Evolutionary conservation across 2,113 vertebrate species (phyloP).

Genomic region (Solea senegalensis): DNA sequence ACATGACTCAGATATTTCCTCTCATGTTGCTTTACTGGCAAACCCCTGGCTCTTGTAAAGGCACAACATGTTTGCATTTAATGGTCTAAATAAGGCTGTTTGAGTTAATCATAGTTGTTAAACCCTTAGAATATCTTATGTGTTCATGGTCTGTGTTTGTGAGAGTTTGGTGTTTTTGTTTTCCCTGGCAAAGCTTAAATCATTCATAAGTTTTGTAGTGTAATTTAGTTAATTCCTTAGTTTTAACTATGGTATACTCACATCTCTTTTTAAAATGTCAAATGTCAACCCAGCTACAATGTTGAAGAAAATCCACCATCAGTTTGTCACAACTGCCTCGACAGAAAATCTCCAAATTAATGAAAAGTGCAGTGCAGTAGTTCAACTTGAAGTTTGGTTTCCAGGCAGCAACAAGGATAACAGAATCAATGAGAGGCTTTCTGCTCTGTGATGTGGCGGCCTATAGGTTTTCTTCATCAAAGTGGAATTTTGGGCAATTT

Average conservation of each 20-base stretch:
- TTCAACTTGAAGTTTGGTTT: conserved; percentile 66
- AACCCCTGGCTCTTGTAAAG: conserved; percentile 48
- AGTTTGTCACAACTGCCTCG: neutral
- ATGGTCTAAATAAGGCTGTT: conserved; percentile 50
- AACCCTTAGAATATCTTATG: conserved; percentile 40
- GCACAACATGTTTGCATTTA: conserved; percentile 45
- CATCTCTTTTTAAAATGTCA: conserved; percentile 21
- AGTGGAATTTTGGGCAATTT: conserved; percentile 50
- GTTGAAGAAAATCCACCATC: neutral
- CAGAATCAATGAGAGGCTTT: conserved; percentile 52
- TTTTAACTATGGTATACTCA: conserved; percentile 15
- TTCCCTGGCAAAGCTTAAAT: conserved; percentile 18
- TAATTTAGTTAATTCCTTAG: conserved; percentile 41
- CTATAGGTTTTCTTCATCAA: conserved; percentile 58
- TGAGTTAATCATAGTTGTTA: conserved; percentile 59
- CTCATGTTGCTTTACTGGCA: conserved; percentile 56
- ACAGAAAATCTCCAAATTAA: conserved; percentile 28
- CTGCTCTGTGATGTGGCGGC: conserved; percentile 34
- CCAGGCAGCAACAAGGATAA: conserved; percentile 66
- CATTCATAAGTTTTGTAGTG: conserved; percentile 19
- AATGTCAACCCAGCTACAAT: neutral
- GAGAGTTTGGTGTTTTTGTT: conserved; percentile 22
- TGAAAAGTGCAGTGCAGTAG: conserved; percentile 8
- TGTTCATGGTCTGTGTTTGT: conserved; percentile 27
- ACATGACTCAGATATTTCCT: conserved; percentile 20